Evolutionary conservation across 2,113 vertebrate species (phyloP).

Genomic region (sheep (Ovis aries)): DNA sequence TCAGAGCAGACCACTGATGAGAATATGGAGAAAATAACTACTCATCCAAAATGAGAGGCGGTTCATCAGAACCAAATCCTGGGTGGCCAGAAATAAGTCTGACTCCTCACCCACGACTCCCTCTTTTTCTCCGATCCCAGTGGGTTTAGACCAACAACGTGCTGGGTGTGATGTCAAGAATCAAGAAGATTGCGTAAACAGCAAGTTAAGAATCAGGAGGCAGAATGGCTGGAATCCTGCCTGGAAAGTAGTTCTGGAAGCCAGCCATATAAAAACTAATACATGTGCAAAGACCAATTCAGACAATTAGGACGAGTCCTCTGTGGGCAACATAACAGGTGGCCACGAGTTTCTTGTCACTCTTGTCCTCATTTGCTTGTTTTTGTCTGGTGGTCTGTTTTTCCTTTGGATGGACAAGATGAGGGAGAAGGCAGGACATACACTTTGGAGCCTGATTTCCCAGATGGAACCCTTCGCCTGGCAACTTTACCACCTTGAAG

Average conservation of each 20-base stretch:
- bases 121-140: neutral
- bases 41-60: constrained; percentile 62
- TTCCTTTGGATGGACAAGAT: neutral
- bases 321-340: constrained; percentile 66
- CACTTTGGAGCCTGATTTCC: constrained; percentile 6
- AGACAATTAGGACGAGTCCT: constrained; percentile 53
- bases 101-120: neutral
- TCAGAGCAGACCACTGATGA: constrained; percentile 57
- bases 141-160: neutral
- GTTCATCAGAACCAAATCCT: constrained; percentile 52
- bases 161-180: constrained; percentile 33
- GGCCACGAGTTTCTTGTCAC: constrained; percentile 39
- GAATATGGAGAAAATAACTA: constrained; percentile 52
- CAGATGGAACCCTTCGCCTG: neutral
- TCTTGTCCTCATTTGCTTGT: neutral
- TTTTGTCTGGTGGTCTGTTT: neutral
- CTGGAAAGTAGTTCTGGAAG: constrained; percentile 40
- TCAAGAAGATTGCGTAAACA: constrained; percentile 55
- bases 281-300: constrained; percentile 49
- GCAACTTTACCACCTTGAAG: neutral
- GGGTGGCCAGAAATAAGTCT: neutral
- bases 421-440: neutral
- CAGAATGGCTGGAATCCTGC: constrained; percentile 48
- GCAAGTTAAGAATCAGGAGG: constrained; percentile 39
- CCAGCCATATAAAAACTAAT: constrained; percentile 57